These are phyloP conservation scores for Burhinus bistriatus DNA, from an alignment of 2,113 vertebrate species.

Conservation along the genomic window DNA sequence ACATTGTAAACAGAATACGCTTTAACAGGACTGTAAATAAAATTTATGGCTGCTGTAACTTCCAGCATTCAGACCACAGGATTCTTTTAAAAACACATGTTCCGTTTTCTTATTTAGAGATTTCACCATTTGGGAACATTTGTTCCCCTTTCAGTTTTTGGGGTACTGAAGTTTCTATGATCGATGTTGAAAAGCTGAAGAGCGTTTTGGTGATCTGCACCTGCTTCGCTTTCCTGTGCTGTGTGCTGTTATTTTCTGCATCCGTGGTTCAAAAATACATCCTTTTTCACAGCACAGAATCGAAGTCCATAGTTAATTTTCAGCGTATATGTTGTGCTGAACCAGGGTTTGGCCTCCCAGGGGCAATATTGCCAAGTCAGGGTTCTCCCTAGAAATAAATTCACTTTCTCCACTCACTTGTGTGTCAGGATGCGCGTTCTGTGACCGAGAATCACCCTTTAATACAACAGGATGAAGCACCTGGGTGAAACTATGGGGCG, in stretches of 20 bases:
- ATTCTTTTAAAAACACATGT: background rate
- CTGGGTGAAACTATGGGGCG: background rate
- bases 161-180: background rate
- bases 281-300: background rate
- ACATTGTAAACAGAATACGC: background rate
- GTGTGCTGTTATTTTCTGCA: background rate
- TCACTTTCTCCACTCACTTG: background rate
- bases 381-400: background rate
- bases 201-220: background rate
- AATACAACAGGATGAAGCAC: background rate
- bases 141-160: background rate
- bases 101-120: background rate
- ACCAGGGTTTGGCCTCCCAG: background rate
- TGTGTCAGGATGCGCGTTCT: background rate
- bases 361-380: background rate
- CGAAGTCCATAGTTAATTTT: background rate
- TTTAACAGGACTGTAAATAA: conserved; percentile 10
- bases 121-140: background rate
- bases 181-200: background rate
- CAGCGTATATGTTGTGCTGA: background rate
- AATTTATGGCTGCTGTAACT: background rate
- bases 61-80: background rate
- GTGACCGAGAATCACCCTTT: background rate
- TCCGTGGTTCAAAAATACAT: background rate
- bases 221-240: background rate